Evolutionary conservation across 2,888 invertebrate genomes (phyloP).

Genomic region (Osmoderma eremita): DNA sequence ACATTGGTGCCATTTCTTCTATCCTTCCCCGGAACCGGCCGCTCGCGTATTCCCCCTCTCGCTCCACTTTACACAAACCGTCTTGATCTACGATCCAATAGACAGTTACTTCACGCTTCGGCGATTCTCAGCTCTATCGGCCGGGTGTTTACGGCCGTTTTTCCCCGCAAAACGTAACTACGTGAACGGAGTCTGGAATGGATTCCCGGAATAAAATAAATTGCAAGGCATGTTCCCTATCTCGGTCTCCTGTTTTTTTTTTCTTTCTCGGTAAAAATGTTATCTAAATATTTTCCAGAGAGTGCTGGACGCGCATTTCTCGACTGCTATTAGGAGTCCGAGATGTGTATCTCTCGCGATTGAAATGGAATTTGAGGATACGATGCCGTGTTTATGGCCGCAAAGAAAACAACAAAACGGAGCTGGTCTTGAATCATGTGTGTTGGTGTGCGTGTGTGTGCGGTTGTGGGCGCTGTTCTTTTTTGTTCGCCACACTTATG

Average conservation of each 20-base stretch:
- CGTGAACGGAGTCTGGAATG: constrained; percentile 62
- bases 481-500: constrained; percentile 1
- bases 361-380: constrained; percentile 36
- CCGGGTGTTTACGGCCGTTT: constrained; percentile 36
- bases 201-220: constrained; percentile 64
- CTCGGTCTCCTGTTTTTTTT: constrained; percentile 45
- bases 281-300: constrained; percentile 38
- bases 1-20: constrained; percentile 59
- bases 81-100: constrained; percentile 59
- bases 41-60: constrained; percentile 41
- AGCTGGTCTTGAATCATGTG: constrained; percentile 20
- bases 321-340: constrained; percentile 34
- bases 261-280: constrained; percentile 40
- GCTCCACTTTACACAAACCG: constrained; percentile 48
- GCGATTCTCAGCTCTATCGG: constrained; percentile 29
- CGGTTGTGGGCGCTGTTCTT: constrained; percentile 7
- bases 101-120: constrained; percentile 37
- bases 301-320: constrained; percentile 36
- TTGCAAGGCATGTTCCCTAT: constrained; percentile 57
- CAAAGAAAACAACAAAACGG: constrained; percentile 30
- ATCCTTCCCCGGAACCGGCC: constrained; percentile 50
- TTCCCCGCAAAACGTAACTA: constrained; percentile 51
- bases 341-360: constrained; percentile 35
- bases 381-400: constrained; percentile 26
- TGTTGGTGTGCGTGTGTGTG: constrained; percentile 15